Base-by-base conservation (phyloP, 2,797 vertebrate species). In the Halcyon smyrnensis region DNA sequence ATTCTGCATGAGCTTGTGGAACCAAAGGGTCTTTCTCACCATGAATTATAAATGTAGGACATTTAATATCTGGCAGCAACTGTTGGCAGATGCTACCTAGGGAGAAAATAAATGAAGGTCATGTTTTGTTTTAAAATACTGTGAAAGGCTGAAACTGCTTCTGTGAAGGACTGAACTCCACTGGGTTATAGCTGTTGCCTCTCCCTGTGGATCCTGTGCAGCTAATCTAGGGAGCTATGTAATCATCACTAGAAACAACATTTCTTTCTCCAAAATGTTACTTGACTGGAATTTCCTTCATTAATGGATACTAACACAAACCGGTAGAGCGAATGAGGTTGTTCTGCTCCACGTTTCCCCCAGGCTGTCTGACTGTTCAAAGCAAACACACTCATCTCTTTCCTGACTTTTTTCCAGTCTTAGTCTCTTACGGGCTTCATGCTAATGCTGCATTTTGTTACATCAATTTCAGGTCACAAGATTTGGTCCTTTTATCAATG, bases 1-100 rank as follows among this genome's bases (percentile, higher is more conserved):
- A 98, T 80, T 99, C 98, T 11, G 99, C 97, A 2, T 99, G 99
- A 96, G 97, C 94, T 11, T 89, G 93, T 18, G 99, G 99, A 69
- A 99, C 98, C 97, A 99, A 94, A 18, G 98, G 97, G 87, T 99
- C 99, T 96, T 99, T 99, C 85, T 98, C 98, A 25, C 99, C 99
- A 2, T 99, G 99, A 87, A 99, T 89, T 59, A 99, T 98, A 89
- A 99, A 97, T 56, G 99, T 99, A 9, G 99, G 99, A 81, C 99
- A 99, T 77, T 96, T 97, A 94, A 99, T 98, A 64, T 95, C 95
- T 15, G 98, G 98, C 87, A 99, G 97, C 90, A 98, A 85, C 91
- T 99, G 97, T 51, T 98, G 97, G 79, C 99, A 99, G 97, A 99
- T 99, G 41, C 92, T 99, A 87, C 99, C 99, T 99, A 94, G 87